Conservation (phyloP, 2,797 vertebrate genomes). For the Notamacropus eugenii region DNA sequence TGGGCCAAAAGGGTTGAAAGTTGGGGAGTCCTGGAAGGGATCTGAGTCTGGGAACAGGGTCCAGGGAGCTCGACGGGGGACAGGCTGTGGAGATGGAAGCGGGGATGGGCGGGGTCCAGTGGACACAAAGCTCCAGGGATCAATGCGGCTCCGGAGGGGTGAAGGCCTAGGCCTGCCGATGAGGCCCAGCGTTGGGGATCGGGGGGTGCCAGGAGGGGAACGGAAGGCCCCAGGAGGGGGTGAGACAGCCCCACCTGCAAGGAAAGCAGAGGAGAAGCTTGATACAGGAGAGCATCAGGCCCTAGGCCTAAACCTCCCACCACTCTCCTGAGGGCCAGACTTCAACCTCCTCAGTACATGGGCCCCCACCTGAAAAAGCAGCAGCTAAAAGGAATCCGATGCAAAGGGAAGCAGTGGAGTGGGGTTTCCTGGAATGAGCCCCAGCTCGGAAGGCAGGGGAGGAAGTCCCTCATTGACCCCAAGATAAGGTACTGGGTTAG, state of each 20-base stretch:
- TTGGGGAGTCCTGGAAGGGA: constrained; percentile 74
- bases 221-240: constrained; percentile 74
- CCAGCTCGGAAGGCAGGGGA: no score
- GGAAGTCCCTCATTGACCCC: no score
- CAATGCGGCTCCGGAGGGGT: constrained; percentile 90
- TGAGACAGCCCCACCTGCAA: constrained; percentile 77
- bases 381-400: background rate
- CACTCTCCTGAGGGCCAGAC: no score
- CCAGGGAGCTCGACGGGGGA: constrained; percentile 75
- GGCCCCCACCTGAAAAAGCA: background rate
- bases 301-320: background rate
- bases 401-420: no score
- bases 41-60: constrained; percentile 76
- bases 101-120: constrained; percentile 75
- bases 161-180: constrained; percentile 91
- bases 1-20: constrained; percentile 69
- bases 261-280: background rate
- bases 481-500: no score
- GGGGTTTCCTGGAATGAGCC: no score
- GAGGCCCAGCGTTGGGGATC: constrained; percentile 88
- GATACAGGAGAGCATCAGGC: background rate
- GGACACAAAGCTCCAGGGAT: constrained; percentile 94
- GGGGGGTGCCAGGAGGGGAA: constrained; percentile 84
- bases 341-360: background rate
- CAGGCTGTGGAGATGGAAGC: constrained; percentile 74